Evolutionary conservation across 2,113 vertebrate species (phyloP).

Genomic region (Apeltes quadracus): DNA sequence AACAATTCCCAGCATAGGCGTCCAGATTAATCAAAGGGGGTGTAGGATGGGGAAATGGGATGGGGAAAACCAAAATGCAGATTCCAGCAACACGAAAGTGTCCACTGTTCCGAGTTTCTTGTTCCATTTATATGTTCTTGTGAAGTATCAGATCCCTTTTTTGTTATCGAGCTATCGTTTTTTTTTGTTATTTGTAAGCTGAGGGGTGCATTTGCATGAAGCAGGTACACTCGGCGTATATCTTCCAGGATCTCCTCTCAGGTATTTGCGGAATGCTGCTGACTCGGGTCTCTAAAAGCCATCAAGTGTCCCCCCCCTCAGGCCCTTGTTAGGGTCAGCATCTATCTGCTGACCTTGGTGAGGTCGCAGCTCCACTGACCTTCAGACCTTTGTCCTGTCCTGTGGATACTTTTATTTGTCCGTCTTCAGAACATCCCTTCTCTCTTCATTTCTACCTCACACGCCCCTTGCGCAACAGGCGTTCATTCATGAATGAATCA

Average conservation of each 20-base stretch:
- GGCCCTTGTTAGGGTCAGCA: slow-evolving; percentile 48
- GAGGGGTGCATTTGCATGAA: background rate
- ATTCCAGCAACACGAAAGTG: background rate
- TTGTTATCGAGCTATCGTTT: no score
- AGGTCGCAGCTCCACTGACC: slow-evolving; percentile 42
- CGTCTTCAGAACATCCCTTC: background rate
- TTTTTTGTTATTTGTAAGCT: no score
- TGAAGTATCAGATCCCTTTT: background rate
- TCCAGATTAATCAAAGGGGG: background rate
- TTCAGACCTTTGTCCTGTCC: slow-evolving; percentile 14
- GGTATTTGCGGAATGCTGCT: slow-evolving; percentile 68
- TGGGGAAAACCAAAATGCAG: background rate
- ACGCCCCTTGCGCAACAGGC: slow-evolving; percentile 1
- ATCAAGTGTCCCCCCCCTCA: slow-evolving; percentile 50
- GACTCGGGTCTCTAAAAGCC: slow-evolving; percentile 47
- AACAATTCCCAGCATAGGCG: slow-evolving; percentile 6
- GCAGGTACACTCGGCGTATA: slow-evolving; percentile 31
- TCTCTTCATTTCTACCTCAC: background rate
- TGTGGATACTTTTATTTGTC: background rate
- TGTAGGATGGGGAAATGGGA: slow-evolving; percentile 27
- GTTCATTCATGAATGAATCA: slow-evolving; percentile 20
- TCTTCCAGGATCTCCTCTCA: slow-evolving; percentile 33
- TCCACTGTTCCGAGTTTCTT: background rate
- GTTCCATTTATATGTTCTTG: background rate
- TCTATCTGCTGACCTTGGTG: slow-evolving; percentile 2